These are phyloP conservation scores for Sebastes cheni DNA, from an alignment of 2,797 vertebrate genomes.

Conservation along the genomic window DNA sequence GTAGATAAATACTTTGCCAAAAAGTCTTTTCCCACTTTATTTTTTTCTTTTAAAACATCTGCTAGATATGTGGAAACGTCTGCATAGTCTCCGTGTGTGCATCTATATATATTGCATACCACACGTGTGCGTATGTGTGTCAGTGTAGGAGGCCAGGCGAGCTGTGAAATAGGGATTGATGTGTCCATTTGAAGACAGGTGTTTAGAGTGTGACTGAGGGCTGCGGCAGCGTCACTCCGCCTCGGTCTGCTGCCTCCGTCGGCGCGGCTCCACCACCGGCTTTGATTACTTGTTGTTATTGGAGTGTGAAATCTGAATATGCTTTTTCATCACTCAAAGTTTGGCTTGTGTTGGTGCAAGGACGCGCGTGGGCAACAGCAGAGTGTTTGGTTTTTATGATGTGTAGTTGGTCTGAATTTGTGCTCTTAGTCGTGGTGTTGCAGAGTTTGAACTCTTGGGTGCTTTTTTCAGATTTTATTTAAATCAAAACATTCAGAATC, in stretches of 20 bases:
- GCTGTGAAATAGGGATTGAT: conserved; percentile 86
- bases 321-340: conserved; percentile 81
- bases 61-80: conserved; percentile 34
- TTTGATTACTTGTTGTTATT: conserved; percentile 84
- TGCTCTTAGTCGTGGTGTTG: conserved; percentile 6
- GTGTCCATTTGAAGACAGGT: conserved; percentile 84
- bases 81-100: not conserved
- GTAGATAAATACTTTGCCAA: conserved; percentile 36
- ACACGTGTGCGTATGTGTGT: conserved; percentile 36
- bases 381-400: conserved; percentile 37
- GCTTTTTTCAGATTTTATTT: not conserved
- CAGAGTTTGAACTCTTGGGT: conserved; percentile 22
- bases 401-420: conserved; percentile 30
- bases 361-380: conserved; percentile 25
- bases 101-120: conserved; percentile 20
- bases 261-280: conserved; percentile 59
- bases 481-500: not conserved
- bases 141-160: conserved; percentile 72
- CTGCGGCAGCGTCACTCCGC: conserved; percentile 66
- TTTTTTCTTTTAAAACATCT: conserved; percentile 16
- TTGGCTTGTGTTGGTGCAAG: conserved; percentile 53
- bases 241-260: conserved; percentile 72
- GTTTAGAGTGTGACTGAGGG: conserved; percentile 76
- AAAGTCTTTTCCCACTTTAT: conserved; percentile 31
- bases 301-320: conserved; percentile 84